A percentile compares a stretch with the other conserved stretches of the same genome.
Evolutionary conservation across 2,113 vertebrate species (phyloP).

Genomic region (Microcebus ravelobensis): DNA sequence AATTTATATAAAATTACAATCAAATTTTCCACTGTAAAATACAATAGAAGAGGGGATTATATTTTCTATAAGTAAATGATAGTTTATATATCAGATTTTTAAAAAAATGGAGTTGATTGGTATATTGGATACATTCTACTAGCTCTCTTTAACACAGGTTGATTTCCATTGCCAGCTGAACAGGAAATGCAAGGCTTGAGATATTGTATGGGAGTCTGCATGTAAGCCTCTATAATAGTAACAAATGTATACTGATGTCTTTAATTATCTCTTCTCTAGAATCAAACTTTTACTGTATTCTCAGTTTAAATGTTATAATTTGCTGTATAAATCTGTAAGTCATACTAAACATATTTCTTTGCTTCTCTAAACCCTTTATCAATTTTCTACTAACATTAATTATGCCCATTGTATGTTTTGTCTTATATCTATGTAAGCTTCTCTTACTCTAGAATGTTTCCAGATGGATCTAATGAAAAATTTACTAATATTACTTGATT

Average conservation of each 20-base stretch:
- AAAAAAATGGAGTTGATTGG: background rate
- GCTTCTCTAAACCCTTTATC: background rate
- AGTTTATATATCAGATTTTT: background rate
- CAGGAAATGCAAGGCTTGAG: background rate
- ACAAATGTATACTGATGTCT: background rate
- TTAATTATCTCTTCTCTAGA: background rate
- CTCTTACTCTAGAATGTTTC: background rate
- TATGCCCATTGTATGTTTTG: background rate
- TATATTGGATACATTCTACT: background rate
- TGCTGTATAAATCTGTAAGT: background rate
- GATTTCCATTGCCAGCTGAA: background rate
- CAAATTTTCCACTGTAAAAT: background rate
- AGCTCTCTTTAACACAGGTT: background rate
- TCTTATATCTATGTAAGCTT: background rate
- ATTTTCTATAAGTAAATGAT: conserved; percentile 1
- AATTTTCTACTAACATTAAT: background rate
- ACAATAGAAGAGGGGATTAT: background rate
- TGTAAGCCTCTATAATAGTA: background rate
- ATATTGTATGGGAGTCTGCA: background rate
- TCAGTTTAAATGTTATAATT: background rate
- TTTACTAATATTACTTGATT: background rate
- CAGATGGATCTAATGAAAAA: background rate
- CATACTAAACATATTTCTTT: background rate
- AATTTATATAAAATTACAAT: background rate
- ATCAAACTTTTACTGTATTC: background rate